Evolutionary conservation across 2,888 invertebrate genomes (phyloP), one percentile per base, ranked within the genome.

Genomic region (Acheta domesticus): DNA sequence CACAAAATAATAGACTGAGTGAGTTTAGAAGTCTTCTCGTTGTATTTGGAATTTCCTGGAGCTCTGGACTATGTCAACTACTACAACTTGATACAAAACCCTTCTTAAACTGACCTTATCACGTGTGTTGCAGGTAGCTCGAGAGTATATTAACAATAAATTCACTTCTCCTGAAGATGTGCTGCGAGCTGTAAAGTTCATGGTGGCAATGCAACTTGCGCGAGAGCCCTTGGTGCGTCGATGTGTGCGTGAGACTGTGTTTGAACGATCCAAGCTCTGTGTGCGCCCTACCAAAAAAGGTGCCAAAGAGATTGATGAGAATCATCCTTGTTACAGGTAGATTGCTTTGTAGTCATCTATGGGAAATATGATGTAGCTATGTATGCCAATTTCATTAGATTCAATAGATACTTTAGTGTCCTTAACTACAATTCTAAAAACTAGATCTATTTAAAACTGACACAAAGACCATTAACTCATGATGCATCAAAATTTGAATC

Each of bases 161-260:
- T 93, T 95, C 84, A 87, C 89, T 81, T 91, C 92, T 0, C 89
- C 92, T 0, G 94, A 95, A 5, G 96, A 97, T 85, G 95, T 96
- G 19, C 85, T 99, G 75, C 93, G 94, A 84, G 98, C 97, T 4
- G 95, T 94, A 0, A 94, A 96, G 84, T 95, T 95, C 87, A 96
- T 99, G 93, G 96, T 98, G 48, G 96, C 98, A 1, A 93, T 95
- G 82, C 98, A 99, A 87, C 88, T 99, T 79, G 94, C 97, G 0
- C 91, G 96, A 78, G 98, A 98, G 86, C 99, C 99, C 0, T 87
- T 95, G 81, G 92, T 99, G 12, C 90, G 98, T 1, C 93, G 93
- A 84, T 93, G 93, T 83, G 91, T 97, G 12, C 89, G 98, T 0
- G 96, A 96, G 86, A 93, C 94, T 76, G 94, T 95, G 86, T 93